These are phyloP conservation scores for Ammospiza nelsoni DNA, from an alignment of 2,113 vertebrate genomes.

Conservation along the genomic window DNA sequence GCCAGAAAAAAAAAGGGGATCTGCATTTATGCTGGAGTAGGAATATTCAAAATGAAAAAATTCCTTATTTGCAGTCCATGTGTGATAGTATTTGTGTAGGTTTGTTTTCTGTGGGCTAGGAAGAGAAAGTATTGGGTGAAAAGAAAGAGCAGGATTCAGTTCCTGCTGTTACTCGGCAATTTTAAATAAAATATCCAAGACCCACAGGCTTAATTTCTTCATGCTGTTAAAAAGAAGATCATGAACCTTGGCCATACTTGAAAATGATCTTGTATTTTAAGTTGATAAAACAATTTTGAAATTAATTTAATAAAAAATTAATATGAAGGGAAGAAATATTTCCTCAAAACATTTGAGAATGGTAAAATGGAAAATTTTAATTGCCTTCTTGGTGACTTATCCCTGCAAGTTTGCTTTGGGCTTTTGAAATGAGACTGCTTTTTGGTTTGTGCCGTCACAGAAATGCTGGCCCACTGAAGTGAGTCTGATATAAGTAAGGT, in stretches of 20 bases:
- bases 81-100: background rate
- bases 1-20: background rate
- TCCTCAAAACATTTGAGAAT: background rate
- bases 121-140: background rate
- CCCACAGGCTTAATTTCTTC: background rate
- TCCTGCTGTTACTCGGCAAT: background rate
- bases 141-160: background rate
- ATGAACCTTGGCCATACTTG: background rate
- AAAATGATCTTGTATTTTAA: background rate
- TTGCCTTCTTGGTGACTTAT: background rate
- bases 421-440: background rate
- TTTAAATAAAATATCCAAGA: background rate
- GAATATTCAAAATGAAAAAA: background rate
- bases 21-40: background rate
- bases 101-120: background rate
- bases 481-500: background rate
- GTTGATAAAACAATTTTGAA: background rate
- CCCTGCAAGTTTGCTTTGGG: background rate
- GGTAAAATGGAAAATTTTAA: background rate
- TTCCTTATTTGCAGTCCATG: background rate
- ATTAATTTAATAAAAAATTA: background rate
- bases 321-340: background rate
- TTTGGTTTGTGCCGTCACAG: background rate
- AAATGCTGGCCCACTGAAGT: background rate
- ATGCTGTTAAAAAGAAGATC: background rate